Conservation (phyloP, 2,888 invertebrate genomes). For the Ormyrus labotus region DNA sequence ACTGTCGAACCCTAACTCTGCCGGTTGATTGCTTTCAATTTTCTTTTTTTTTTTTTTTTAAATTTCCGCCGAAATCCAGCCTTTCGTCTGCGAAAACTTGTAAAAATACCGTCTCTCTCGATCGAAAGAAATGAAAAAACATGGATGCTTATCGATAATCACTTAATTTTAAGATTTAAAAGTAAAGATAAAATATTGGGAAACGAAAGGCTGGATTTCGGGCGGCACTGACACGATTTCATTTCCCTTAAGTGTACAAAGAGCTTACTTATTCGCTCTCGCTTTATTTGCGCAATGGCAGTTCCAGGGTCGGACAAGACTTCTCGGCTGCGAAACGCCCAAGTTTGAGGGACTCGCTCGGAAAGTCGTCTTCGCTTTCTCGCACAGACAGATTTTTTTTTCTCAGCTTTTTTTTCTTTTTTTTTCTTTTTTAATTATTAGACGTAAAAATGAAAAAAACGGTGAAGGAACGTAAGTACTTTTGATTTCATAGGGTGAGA, state of each 20-base stretch:
- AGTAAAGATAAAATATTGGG: too few species aligned
- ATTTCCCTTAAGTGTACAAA: conserved; percentile 18
- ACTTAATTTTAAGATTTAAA: too few species aligned
- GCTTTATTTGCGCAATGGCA: conserved; percentile 24
- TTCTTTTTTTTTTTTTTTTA: conserved; percentile 1
- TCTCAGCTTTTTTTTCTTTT: not conserved
- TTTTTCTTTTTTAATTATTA: not conserved
- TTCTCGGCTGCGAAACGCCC: conserved; percentile 36
- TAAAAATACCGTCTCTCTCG: not conserved
- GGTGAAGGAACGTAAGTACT: conserved; percentile 30
- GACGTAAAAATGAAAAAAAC: conserved; percentile 11
- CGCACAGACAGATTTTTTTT: conserved; percentile 3
- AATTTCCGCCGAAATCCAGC: conserved; percentile 23
- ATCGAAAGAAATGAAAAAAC: not conserved
- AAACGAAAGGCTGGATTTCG: conserved; percentile 40
- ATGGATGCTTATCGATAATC: not conserved
- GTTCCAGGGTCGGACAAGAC: conserved; percentile 37
- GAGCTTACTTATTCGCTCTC: conserved; percentile 12
- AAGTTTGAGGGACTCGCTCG: conserved; percentile 29
- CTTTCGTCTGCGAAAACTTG: conserved; percentile 32
- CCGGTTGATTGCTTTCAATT: conserved; percentile 2
- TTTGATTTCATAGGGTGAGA: conserved; percentile 16
- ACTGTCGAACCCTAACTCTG: conserved; percentile 48
- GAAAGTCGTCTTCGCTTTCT: conserved; percentile 41
- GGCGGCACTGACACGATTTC: conserved; percentile 2